A percentile compares a stretch with the other conserved stretches of the same genome.
Evolutionary conservation across 2,113 vertebrate species (phyloP).

Genomic region (Mellivora capensis): DNA sequence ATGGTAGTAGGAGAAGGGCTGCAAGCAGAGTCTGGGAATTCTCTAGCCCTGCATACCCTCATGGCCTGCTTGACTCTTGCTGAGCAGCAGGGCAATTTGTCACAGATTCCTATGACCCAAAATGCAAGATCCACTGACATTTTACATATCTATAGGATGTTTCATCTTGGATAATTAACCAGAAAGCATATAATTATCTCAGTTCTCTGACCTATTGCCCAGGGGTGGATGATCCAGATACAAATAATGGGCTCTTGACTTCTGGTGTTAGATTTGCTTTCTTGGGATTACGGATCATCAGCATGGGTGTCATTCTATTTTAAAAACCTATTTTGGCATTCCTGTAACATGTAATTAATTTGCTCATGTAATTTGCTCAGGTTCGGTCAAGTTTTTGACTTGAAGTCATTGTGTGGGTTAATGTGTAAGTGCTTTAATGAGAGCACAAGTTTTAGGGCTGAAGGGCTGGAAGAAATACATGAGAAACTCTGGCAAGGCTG

Average conservation of each 20-base stretch:
- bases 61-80: background rate
- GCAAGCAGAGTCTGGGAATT: background rate
- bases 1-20: background rate
- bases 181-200: slow-evolving; percentile 38
- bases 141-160: background rate
- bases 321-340: slow-evolving; percentile 2
- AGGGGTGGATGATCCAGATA: background rate
- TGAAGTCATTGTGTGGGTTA: background rate
- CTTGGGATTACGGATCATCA: slow-evolving; percentile 3
- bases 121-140: background rate
- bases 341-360: slow-evolving; percentile 2
- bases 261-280: slow-evolving; percentile 6
- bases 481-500: background rate
- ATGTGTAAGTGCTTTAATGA: background rate
- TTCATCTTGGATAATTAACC: slow-evolving; percentile 16
- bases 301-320: background rate
- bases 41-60: accelerated
- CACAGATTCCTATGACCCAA: background rate
- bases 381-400: background rate
- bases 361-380: slow-evolving; percentile 23
- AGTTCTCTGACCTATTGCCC: slow-evolving; percentile 14
- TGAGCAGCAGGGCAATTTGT: background rate
- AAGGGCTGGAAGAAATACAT: background rate
- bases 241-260: slow-evolving; percentile 23
- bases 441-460: background rate